Percentiles rank a stretch among this genome's conserved stretches.
Conservation (phyloP, 2,113 vertebrate species). For the Cephalopterus ornatus region DNA sequence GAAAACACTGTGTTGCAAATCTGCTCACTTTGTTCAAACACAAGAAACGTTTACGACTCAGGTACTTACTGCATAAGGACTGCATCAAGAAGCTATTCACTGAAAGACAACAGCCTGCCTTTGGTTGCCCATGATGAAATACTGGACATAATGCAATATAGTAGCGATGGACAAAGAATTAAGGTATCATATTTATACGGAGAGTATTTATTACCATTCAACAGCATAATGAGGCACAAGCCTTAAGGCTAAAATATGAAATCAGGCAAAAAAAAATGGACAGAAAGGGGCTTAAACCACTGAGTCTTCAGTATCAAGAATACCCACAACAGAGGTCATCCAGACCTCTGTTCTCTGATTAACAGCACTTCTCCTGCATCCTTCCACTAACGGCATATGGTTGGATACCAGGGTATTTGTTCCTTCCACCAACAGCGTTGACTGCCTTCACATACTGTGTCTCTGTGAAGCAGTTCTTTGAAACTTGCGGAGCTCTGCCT, state of each 20-base stretch:
- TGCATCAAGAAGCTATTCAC: constrained; percentile 57
- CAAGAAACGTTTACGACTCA: constrained; percentile 65
- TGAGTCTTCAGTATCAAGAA: constrained; percentile 28
- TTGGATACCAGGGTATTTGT: neutral
- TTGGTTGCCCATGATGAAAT: constrained; percentile 65
- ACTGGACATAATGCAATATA: constrained; percentile 53
- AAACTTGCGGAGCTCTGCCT: constrained; percentile 23
- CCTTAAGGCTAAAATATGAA: constrained; percentile 73
- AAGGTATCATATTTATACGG: constrained; percentile 63
- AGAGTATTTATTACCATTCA: constrained; percentile 49
- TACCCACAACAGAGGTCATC: constrained; percentile 17
- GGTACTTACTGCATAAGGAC: constrained; percentile 67
- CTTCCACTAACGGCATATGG: neutral
- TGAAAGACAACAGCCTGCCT: constrained; percentile 66
- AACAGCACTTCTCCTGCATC: constrained; percentile 26
- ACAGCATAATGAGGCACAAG: constrained; percentile 63
- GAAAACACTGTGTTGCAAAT: constrained; percentile 71
- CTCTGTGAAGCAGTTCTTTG: constrained; percentile 1
- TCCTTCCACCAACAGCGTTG: neutral
- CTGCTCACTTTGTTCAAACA: constrained; percentile 72
- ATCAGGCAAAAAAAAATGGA: constrained; percentile 46
- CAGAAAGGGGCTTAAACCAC: constrained; percentile 44
- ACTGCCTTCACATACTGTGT: neutral
- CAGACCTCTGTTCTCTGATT: neutral
- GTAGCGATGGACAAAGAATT: constrained; percentile 66